phyloP scores from a whole-genome alignment of 2,888 invertebrate species.

The Petrolisthes cinctipes region DNA sequence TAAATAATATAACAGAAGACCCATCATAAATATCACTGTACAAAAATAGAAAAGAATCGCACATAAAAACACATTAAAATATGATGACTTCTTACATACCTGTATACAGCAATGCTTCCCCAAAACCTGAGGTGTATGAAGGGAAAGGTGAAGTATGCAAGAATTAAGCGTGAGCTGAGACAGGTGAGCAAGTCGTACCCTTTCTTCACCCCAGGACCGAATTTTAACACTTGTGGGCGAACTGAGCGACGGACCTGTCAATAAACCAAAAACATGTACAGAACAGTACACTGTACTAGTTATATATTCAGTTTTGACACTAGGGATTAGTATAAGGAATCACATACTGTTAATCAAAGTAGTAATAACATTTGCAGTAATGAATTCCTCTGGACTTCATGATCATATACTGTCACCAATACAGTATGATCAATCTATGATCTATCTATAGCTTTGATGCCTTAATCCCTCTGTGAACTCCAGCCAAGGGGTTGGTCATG shows the following conservation, averaged over 20 bases:
- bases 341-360: slow-evolving; percentile 50
- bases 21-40: too few species aligned
- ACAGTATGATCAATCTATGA: too few species aligned
- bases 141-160: slow-evolving; percentile 91
- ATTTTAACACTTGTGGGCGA: slow-evolving; percentile 83
- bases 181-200: slow-evolving; percentile 88
- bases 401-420: too few species aligned
- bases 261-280: neutral
- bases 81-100: slow-evolving; percentile 74
- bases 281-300: neutral
- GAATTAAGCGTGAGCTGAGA: slow-evolving; percentile 82
- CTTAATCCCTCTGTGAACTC: too few species aligned
- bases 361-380: neutral
- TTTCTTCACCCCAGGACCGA: slow-evolving; percentile 76
- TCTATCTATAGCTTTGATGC: too few species aligned
- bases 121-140: slow-evolving; percentile 90
- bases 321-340: neutral
- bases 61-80: neutral
- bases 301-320: slow-evolving; percentile 7
- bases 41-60: neutral
- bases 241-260: slow-evolving; percentile 82
- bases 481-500: too few species aligned
- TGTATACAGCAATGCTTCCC: slow-evolving; percentile 81
- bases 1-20: neutral
- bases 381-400: neutral